Percentiles rank a stretch among this genome's conserved stretches.
Conservation (phyloP, 2,113 vertebrate genomes). For the Xiphorhynchus elegans region DNA sequence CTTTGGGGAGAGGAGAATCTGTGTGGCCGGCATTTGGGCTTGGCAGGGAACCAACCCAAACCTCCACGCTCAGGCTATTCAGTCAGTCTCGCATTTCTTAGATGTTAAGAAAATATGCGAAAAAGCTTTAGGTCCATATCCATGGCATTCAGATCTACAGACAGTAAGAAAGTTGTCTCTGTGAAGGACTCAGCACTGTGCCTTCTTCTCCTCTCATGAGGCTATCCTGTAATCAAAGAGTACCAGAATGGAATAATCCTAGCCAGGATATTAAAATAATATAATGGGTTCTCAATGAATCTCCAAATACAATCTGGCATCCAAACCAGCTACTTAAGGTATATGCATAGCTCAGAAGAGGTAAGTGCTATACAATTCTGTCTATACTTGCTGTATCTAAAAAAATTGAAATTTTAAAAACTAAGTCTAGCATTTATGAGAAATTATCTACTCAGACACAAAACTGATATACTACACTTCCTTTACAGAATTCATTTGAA, state of each 20-base stretch:
- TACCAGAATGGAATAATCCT: fast-evolving
- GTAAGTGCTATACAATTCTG: not conserved
- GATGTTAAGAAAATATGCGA: not conserved
- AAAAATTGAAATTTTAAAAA: not conserved
- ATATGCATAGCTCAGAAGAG: not conserved
- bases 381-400: not conserved
- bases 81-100: not conserved
- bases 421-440: not conserved
- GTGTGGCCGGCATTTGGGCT: too few species aligned
- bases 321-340: not conserved
- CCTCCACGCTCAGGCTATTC: not conserved
- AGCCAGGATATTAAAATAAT: not conserved
- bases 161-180: not conserved
- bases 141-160: not conserved
- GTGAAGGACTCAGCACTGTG: not conserved
- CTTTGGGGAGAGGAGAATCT: too few species aligned
- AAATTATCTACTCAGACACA: not conserved
- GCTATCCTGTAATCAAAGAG: not conserved
- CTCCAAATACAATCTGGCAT: not conserved
- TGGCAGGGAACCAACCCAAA: too few species aligned
- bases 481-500: conserved; percentile 1
- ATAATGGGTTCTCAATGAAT: not conserved
- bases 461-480: not conserved
- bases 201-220: not conserved
- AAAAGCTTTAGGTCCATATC: not conserved